Conservation (phyloP, 1,140 invertebrate species). For the Achatina immaculata region DNA sequence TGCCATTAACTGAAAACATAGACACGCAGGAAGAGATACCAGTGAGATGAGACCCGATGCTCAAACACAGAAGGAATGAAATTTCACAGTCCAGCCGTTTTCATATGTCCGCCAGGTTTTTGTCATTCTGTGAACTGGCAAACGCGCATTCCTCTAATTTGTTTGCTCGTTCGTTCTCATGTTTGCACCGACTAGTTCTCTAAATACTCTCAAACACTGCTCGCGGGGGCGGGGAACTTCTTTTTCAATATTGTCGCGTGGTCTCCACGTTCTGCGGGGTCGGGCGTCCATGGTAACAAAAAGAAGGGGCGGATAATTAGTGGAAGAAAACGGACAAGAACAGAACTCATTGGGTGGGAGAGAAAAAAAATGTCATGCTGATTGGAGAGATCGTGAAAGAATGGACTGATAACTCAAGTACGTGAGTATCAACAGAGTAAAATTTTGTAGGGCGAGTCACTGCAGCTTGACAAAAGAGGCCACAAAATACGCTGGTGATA, state of each 20-base stretch:
- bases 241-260: neutral
- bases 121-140: neutral
- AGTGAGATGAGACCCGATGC: neutral
- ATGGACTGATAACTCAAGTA: neutral
- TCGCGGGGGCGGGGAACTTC: neutral
- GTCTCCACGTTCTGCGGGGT: neutral
- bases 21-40: neutral
- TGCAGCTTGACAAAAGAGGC: neutral
- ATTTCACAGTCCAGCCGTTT: neutral
- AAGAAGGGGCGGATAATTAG: neutral
- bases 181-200: constrained; percentile 12
- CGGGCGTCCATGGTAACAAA: neutral
- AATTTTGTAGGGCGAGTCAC: neutral
- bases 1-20: neutral
- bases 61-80: neutral
- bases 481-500: neutral
- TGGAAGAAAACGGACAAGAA: neutral
- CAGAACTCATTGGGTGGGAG: neutral
- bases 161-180: neutral
- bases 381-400: neutral
- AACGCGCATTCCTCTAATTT: constrained; percentile 7
- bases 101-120: neutral
- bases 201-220: neutral
- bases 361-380: neutral
- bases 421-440: neutral